Percentiles rank a stretch among this genome's conserved stretches.
Evolutionary conservation across 1,140 invertebrate genomes (phyloP).

Genomic region (Triops longicaudatus): DNA sequence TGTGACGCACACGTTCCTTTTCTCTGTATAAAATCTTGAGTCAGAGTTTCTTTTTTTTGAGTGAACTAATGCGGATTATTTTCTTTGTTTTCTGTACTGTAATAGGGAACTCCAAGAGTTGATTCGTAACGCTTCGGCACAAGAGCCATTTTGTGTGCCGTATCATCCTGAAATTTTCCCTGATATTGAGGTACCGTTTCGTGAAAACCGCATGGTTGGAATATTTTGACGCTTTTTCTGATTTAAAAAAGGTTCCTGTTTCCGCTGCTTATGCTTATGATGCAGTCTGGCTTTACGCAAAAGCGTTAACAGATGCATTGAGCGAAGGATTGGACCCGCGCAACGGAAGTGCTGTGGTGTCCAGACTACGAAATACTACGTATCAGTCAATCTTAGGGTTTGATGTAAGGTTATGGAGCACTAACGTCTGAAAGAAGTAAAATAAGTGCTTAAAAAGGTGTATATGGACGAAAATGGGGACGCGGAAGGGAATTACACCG

Average conservation of each 20-base stretch:
- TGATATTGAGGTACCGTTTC: constrained; percentile 51
- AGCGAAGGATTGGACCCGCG: constrained; percentile 54
- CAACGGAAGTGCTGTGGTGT: constrained; percentile 61
- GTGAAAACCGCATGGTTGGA: neutral
- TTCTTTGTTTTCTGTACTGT: neutral
- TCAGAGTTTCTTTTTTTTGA: too few relatives aligned
- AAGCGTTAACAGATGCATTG: constrained; percentile 63
- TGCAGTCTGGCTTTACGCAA: constrained; percentile 74
- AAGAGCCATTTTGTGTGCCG: constrained; percentile 61
- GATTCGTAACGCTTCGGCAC: constrained; percentile 45
- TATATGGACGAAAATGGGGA: constrained; percentile 79
- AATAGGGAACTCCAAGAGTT: constrained; percentile 23
- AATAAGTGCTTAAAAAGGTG: constrained; percentile 44
- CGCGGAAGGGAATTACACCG: constrained; percentile 82
- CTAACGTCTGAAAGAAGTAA: neutral
- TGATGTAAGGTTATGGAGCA: constrained; percentile 49
- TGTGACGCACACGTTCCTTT: too few relatives aligned
- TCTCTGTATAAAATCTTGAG: too few relatives aligned
- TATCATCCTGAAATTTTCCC: constrained; percentile 60
- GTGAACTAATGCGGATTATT: too few relatives aligned
- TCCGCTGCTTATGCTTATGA: constrained; percentile 81
- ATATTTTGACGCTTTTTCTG: constrained; percentile 20
- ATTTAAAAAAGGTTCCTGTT: constrained; percentile 58
- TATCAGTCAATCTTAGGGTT: constrained; percentile 68
- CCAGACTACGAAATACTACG: constrained; percentile 56